Percentiles rank a stretch among this genome's conserved stretches.
Conservation (phyloP, 2,113 vertebrate genomes). For the Neomonachus schauinslandi region DNA sequence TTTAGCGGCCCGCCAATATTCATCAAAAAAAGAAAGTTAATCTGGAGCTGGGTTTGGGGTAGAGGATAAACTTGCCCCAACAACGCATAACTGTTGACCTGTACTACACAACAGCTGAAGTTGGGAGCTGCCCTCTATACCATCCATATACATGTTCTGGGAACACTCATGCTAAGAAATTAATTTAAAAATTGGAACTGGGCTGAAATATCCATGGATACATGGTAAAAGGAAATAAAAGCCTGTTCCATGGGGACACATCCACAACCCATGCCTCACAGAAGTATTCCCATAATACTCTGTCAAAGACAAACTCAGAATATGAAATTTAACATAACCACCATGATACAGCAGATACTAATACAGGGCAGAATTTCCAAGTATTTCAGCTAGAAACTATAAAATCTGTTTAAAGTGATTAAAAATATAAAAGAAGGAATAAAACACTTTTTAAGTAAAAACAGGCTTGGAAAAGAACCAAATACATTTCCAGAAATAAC, state of each 20-base stretch:
- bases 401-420: conserved; percentile 8
- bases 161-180: background rate
- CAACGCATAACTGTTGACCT: background rate
- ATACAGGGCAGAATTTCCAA: background rate
- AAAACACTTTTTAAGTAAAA: background rate
- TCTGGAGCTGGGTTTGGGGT: background rate
- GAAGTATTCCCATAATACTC: background rate
- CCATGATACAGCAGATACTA: background rate
- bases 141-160: background rate
- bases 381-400: conserved; percentile 6
- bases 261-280: background rate
- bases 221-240: conserved; percentile 37
- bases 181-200: conserved; percentile 14
- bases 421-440: background rate
- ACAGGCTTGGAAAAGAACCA: conserved; percentile 1
- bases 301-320: background rate
- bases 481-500: background rate
- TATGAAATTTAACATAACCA: conserved; percentile 20
- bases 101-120: background rate
- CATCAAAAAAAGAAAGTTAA: background rate
- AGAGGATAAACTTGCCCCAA: background rate
- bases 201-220: conserved; percentile 6
- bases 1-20: background rate
- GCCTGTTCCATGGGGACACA: background rate
- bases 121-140: background rate